Evolutionary conservation across 2,113 vertebrate genomes (phyloP).

Genomic region (Poeciliopsis occidentalis): DNA sequence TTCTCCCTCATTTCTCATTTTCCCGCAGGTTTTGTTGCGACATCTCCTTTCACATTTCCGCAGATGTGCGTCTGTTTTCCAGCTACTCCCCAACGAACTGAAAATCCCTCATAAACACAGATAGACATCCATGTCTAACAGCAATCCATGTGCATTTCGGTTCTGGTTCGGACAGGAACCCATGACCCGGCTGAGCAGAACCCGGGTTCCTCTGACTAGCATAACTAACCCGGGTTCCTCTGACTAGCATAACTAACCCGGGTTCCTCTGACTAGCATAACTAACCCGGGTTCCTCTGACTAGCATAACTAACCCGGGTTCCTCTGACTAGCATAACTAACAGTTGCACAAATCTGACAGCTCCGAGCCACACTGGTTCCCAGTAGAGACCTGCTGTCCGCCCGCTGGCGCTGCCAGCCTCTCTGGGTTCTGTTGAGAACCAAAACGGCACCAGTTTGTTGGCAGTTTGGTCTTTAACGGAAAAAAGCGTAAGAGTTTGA

Average conservation of each 20-base stretch:
- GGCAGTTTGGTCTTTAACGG: neutral
- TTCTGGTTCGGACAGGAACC: neutral
- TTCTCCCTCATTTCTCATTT: neutral
- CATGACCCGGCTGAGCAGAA: conserved; percentile 17
- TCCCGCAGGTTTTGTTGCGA: neutral
- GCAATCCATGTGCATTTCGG: no score
- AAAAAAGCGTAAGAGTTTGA: neutral
- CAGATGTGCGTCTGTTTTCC: neutral
- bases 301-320: no score
- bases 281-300: neutral
- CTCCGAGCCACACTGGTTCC: neutral
- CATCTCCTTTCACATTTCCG: neutral
- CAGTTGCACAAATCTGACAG: conserved; percentile 20
- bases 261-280: neutral
- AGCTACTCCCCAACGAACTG: neutral
- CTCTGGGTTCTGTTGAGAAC: neutral
- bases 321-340: neutral
- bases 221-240: conserved; percentile 1
- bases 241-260: no score
- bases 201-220: neutral
- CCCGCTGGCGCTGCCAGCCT: neutral
- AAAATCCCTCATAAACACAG: neutral
- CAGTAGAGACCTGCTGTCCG: neutral
- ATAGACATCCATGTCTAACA: no score
- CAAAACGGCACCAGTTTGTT: neutral